phyloP scores from a whole-genome alignment of 1,140 invertebrate species.

The Drosophila ogumai region DNA sequence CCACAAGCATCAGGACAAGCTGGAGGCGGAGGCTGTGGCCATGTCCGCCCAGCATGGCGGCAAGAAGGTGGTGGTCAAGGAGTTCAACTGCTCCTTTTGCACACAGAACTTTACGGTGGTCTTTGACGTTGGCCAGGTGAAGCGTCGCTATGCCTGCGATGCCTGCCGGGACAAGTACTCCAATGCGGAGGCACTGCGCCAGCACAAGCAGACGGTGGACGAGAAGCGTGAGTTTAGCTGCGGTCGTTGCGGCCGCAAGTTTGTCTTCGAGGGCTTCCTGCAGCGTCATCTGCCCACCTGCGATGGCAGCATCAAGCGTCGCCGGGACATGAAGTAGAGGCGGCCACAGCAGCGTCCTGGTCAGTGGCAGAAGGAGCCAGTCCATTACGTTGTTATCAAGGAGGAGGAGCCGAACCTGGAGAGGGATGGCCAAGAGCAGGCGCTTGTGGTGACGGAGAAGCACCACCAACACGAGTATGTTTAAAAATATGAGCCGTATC shows the following conservation, averaged over 20 bases:
- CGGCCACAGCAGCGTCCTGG: slow-evolving; percentile 67
- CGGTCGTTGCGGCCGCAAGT: slow-evolving; percentile 79
- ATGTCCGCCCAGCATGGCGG: slow-evolving; percentile 73
- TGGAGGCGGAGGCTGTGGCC: slow-evolving; percentile 77
- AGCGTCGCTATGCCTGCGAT: slow-evolving; percentile 81
- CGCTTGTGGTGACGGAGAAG: neutral
- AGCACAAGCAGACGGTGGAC: slow-evolving; percentile 79
- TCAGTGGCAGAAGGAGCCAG: slow-evolving; percentile 17
- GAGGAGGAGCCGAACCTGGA: slow-evolving; percentile 19
- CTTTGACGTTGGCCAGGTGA: slow-evolving; percentile 80
- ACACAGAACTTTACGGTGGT: slow-evolving; percentile 78
- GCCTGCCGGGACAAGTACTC: slow-evolving; percentile 82
- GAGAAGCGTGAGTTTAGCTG: slow-evolving; percentile 82
- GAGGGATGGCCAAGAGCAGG: slow-evolving; percentile 12
- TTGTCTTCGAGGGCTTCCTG: slow-evolving; percentile 82
- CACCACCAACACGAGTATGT: neutral
- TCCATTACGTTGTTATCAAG: slow-evolving; percentile 72
- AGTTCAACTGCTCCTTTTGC: slow-evolving; percentile 81
- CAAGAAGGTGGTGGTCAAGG: slow-evolving; percentile 81
- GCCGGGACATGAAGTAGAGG: slow-evolving; percentile 80
- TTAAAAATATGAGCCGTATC: neutral
- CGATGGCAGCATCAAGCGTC: slow-evolving; percentile 82
- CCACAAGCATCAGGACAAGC: slow-evolving; percentile 79
- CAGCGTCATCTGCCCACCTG: slow-evolving; percentile 79
- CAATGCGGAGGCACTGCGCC: slow-evolving; percentile 75